Base-by-base conservation (phyloP, 2,797 vertebrate species). In the Acridotheres tristis region DNA sequence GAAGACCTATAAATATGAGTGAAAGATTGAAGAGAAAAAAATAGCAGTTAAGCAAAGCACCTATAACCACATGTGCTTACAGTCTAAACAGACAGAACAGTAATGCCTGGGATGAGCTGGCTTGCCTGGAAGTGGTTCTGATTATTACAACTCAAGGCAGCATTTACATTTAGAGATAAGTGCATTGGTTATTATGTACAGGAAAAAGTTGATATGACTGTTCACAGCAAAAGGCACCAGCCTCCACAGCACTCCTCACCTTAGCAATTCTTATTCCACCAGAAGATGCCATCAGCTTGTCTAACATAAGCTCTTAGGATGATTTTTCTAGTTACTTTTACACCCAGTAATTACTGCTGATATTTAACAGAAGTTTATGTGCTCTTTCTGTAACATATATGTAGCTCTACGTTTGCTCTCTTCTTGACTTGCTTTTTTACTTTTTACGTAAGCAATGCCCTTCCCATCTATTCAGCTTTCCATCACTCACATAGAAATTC, bases 1-100 rank as follows among this genome's bases (percentile, higher is more conserved):
- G 98, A 94, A 98, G 97, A 97, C 97, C 98, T 98, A 93, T 32
- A 95, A 65, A 89, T 67, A 94, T 16, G 51, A 94, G 53, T 90
- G 91, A 96, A 95, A 97, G 71, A 97, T 90, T 42, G 95, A 94
- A 97, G 74, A 95, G 78, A 91, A 69, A 96, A 94, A 87, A 88
- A 85, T 20, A 96, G 83, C 22, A 72, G 72, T 96, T 92, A 86
- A 97, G 89, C 91, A 74, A 48, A 55, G 27, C 21, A n/a, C 50
- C 87, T 32, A 17, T 48, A 30, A 43, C 16, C 29, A 32, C 4
- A 7, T 67, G 74, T 78, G 15, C 76, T 77, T 15, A 26, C 8
- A 8, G 34, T 54, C 59, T 55, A 18, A 74, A 85, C 16, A 69
- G 61, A 80, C 59, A 83, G 63, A 85, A 66, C 18, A 57, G 20